These are phyloP conservation scores for Spodoptera litura DNA, from an alignment of 1,140 invertebrate species.

Conservation along the genomic window DNA sequence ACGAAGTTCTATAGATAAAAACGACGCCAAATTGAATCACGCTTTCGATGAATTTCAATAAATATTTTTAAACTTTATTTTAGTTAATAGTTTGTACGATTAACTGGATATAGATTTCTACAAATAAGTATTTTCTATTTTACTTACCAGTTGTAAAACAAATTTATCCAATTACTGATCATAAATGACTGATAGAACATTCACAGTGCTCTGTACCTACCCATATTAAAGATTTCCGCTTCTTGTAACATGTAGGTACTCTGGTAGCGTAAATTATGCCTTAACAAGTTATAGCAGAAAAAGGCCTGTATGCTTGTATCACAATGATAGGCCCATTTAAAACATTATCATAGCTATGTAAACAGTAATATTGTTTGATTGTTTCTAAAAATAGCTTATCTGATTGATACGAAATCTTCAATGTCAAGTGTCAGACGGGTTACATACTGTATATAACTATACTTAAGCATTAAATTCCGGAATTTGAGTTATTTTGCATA, in stretches of 20 bases:
- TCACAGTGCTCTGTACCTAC: background rate
- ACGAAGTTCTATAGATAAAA: too few relatives aligned
- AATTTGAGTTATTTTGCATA: too few relatives aligned
- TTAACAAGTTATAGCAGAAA: too few relatives aligned
- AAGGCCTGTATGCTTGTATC: background rate
- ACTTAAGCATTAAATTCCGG: background rate
- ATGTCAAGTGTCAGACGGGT: constrained; percentile 3
- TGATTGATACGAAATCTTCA: constrained; percentile 10
- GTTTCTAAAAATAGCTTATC: constrained; percentile 20
- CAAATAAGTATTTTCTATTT: too few relatives aligned
- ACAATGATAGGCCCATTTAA: background rate
- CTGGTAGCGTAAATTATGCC: too few relatives aligned
- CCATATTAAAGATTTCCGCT: constrained; percentile 20
- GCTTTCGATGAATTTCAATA: too few relatives aligned
- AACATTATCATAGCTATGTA: constrained; percentile 1
- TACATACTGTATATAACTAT: background rate
- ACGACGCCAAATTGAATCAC: too few relatives aligned
- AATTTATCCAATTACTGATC: constrained; percentile 17
- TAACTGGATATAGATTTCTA: too few relatives aligned
- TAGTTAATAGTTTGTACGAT: too few relatives aligned
- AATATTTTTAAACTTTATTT: too few relatives aligned
- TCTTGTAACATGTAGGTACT: constrained; percentile 17
- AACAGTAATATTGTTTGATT: constrained; percentile 11
- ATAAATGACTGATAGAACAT: constrained; percentile 14
- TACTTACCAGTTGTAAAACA: background rate